Percentiles rank a stretch among this genome's conserved stretches.
Evolutionary conservation across 2,888 invertebrate genomes (phyloP).

Genomic region (Parthenolecanium corni): DNA sequence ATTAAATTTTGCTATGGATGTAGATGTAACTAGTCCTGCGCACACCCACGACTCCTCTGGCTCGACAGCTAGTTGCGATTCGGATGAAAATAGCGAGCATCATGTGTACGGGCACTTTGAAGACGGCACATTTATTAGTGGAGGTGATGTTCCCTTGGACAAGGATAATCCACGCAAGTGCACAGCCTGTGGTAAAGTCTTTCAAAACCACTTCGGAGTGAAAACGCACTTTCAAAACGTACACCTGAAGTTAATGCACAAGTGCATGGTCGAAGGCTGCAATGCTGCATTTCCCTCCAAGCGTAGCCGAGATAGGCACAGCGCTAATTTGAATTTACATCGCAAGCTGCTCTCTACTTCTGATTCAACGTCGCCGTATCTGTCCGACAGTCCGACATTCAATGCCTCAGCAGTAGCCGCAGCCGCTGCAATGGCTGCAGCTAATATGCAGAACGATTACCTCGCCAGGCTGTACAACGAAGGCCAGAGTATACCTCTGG

Average conservation of each 20-base stretch:
- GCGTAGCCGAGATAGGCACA: constrained; percentile 81
- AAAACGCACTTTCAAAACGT: constrained; percentile 93
- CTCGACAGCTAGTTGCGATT: constrained; percentile 38
- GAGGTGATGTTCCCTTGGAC: constrained; percentile 77
- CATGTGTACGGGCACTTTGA: constrained; percentile 63
- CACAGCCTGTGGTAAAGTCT: constrained; percentile 82
- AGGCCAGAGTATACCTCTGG: constrained; percentile 37
- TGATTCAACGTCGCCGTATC: background rate
- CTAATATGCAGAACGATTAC: constrained; percentile 57
- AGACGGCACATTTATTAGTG: constrained; percentile 52
- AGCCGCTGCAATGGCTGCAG: constrained; percentile 43
- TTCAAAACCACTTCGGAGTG: constrained; percentile 84
- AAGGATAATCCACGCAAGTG: constrained; percentile 84
- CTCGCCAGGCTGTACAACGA: constrained; percentile 66
- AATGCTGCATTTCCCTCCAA: constrained; percentile 90
- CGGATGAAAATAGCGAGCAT: constrained; percentile 45
- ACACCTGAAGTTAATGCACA: constrained; percentile 89
- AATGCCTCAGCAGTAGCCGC: constrained; percentile 37
- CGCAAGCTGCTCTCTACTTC: constrained; percentile 71
- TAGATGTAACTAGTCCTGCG: constrained; percentile 9
- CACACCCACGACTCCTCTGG: constrained; percentile 40
- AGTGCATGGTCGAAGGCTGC: constrained; percentile 88
- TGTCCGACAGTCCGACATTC: constrained; percentile 15
- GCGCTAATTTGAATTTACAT: constrained; percentile 81
- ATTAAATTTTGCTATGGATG: constrained; percentile 9